Evolutionary conservation across 2,797 vertebrate genomes (phyloP), one percentile per base, ranked within the genome.

Genomic region (Tympanoctomys barrerae): DNA sequence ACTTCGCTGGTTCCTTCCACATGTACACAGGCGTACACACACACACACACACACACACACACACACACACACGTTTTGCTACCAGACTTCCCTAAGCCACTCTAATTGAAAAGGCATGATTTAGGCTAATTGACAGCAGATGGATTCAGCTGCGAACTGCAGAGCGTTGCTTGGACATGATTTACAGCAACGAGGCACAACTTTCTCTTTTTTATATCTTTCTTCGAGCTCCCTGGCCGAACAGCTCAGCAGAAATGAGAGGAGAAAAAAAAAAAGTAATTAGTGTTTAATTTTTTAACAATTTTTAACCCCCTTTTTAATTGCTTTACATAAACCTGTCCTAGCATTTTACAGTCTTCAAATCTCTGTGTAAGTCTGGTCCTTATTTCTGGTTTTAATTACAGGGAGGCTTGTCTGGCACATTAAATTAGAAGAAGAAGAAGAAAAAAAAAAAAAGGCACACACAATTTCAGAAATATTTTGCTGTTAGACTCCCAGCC

Each of bases 271-370:
- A 39, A 97, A 97, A 97, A 97, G 96, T 97, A 98, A 99, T 98
- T 98, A 98, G 98, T 97, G 97, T 98, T 98, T 98, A 98, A 98
- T 98, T 98, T 98, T 98, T 98, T 98, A 98, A 98, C 98, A 97
- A 98, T 98, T 98, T 98, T 98, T 98, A 97, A 98, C 98, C 93
- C 98, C 96, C 97, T 97, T 98, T 98, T 98, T 98, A 98, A 98
- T 98, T 98, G 98, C 97, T 49, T 97, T 97, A 98, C 98, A 98
- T 99, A 98, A 99, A 98, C 97, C 98, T 98, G 98, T 98, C 98
- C 98, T 97, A 98, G 98, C 98, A 98, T 98, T 98, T 99, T 98
- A 99, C 96, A 98, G 97, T 98, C 97, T 98, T 98, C 98, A 97
- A 98, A 98, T 97, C 97, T 94, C 89, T 96, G 97, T 95, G 95